Percentiles rank a stretch among this genome's conserved stretches.
phyloP scores from a whole-genome alignment of 2,797 vertebrate species.

The Falco naumanni region DNA sequence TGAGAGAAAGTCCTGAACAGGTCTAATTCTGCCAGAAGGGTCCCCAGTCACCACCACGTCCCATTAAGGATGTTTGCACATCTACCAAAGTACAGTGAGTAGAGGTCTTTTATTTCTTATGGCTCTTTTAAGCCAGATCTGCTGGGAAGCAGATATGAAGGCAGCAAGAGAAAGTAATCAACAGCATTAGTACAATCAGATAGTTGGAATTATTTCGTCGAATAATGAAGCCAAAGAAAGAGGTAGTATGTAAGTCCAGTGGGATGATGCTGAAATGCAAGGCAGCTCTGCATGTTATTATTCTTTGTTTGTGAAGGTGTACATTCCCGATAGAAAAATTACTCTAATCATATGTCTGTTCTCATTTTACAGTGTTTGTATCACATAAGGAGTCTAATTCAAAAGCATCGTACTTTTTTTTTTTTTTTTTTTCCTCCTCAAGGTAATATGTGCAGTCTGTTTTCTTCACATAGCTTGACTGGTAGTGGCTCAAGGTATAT shows the following conservation, averaged over 20 bases:
- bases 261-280: background rate
- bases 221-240: constrained; percentile 3
- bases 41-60: background rate
- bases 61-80: background rate
- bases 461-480: background rate
- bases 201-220: background rate
- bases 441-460: background rate
- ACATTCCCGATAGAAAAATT: constrained; percentile 5
- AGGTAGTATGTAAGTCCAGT: background rate
- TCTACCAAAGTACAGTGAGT: background rate
- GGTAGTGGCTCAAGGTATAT: background rate
- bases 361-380: constrained; percentile 3
- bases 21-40: background rate
- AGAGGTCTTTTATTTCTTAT: background rate
- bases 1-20: background rate
- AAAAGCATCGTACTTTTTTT: background rate
- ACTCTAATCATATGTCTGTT: background rate
- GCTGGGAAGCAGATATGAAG: background rate
- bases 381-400: constrained; percentile 38
- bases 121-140: background rate
- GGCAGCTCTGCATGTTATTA: background rate
- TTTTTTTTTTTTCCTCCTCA: background rate
- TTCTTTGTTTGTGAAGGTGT: background rate
- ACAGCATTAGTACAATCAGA: background rate
- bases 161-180: background rate